A percentile compares a stretch with the other conserved stretches of the same genome.
phyloP scores from a whole-genome alignment of 2,797 vertebrate species.

The Dicrostonyx torquatus region DNA sequence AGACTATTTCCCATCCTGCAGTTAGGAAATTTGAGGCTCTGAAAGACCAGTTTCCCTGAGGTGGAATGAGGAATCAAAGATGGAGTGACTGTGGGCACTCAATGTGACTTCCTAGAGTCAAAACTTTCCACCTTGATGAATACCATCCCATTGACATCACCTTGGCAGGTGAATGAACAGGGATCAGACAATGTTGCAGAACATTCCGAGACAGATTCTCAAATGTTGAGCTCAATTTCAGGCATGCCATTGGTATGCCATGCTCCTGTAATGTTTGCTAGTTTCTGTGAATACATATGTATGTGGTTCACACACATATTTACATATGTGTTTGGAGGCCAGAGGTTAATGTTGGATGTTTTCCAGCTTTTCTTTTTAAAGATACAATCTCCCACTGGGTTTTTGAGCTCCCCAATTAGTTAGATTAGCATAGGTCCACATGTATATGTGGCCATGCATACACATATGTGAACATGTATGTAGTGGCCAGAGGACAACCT shows the following conservation, averaged over 20 bases:
- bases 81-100: not conserved
- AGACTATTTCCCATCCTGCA: conserved; percentile 1
- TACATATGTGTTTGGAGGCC: not conserved
- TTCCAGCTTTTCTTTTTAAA: not conserved
- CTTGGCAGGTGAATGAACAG: not conserved
- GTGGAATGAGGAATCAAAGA: not conserved
- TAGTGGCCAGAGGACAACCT: not conserved
- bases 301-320: not conserved
- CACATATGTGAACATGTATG: not conserved
- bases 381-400: not conserved
- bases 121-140: not conserved
- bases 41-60: not conserved
- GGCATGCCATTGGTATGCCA: not conserved
- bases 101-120: not conserved
- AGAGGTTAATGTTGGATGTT: not conserved
- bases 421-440: not conserved
- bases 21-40: not conserved
- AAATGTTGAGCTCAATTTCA: not conserved
- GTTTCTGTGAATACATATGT: not conserved
- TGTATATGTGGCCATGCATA: not conserved
- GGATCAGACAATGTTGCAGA: not conserved
- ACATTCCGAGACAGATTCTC: not conserved
- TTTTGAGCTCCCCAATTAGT: too few relatives aligned
- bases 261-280: not conserved
- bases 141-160: not conserved